A percentile compares a stretch with the other conserved stretches of the same genome.
Conservation (phyloP, 2,113 vertebrate genomes). For the Urocitellus parryii region DNA sequence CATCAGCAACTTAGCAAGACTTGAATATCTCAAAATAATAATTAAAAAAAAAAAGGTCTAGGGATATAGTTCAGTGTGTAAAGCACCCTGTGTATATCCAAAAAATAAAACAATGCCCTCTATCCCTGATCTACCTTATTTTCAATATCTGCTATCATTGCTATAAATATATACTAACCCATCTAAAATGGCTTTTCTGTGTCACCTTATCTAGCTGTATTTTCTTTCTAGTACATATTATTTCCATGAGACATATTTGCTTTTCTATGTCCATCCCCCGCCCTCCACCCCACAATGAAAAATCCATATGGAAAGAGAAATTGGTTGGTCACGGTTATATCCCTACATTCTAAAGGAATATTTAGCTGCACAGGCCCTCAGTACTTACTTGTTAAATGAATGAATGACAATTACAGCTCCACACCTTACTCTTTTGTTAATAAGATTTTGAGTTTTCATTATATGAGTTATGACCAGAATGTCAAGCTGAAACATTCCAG, state of each 20-base stretch:
- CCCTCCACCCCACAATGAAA: neutral
- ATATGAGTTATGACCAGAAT: neutral
- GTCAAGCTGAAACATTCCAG: neutral
- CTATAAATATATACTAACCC: neutral
- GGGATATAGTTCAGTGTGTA: neutral
- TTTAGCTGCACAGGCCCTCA: neutral
- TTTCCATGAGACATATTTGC: neutral
- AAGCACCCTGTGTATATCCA: neutral
- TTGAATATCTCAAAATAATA: neutral
- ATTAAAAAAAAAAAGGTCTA: neutral
- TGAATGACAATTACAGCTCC: neutral
- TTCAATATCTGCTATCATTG: neutral
- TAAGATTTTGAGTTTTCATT: neutral
- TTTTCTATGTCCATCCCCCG: neutral
- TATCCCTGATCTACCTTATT: neutral
- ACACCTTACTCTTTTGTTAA: neutral
- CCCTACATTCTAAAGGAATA: neutral
- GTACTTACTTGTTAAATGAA: neutral
- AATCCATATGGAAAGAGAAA: neutral
- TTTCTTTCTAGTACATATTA: neutral
- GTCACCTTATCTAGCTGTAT: neutral
- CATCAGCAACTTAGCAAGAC: neutral
- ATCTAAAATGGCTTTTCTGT: constrained; percentile 14
- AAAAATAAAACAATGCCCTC: neutral
- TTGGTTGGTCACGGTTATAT: neutral